Evolutionary conservation across 2,797 vertebrate species (phyloP), one percentile per base, ranked within the genome.

Genomic region (Trichosurus vulpecula): DNA sequence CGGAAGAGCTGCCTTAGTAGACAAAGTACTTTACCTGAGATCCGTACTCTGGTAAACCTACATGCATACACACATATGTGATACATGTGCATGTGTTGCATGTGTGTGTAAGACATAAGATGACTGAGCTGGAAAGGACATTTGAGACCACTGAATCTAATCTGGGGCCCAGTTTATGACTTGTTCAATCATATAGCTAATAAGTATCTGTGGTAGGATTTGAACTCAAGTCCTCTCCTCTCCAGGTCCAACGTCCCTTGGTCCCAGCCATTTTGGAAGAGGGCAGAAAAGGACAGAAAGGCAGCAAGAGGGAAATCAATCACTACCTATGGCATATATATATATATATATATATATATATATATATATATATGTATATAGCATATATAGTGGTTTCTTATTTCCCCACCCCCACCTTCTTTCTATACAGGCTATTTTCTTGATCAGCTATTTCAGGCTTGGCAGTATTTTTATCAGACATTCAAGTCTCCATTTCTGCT

Each of bases 171-270:
- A 47, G n/a, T 9, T 47, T 81, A 41, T 81, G n/a, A 81, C n/a
- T 47, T 41, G 66, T n/a, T 47, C 66, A 9, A 6, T 81, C 66
- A 66, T n/a, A 41, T 0, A n/a, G 35, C 16, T 31, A 74, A 41
- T 74, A 19, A 74, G 6, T 22, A 74, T 8, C 61, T 41, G 14
- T n/a, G 14, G 19, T 47, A 81, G n/a, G 6, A 81, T 81, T 81
- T 47, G n/a, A 81, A 92, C 54, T 91, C 11, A 91, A 92, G 58
- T 58, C 54, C 74, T 93, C 94, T 90, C 81, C 61, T 30, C 35
- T 66, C 35, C 89, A 81, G 35, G 31, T 35, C 35, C 61, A 74
- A n/a, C 41, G 6, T 74, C 61, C 35, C 61, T 41, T 81, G n/a
- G n/a, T 81, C n/a, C 66, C 47, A 41, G 66, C 6, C n/a, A 47